Percentiles rank a stretch among this genome's conserved stretches.
These are phyloP conservation scores for Ondatra zibethicus DNA, from an alignment of 2,113 vertebrate genomes.

Conservation along the genomic window DNA sequence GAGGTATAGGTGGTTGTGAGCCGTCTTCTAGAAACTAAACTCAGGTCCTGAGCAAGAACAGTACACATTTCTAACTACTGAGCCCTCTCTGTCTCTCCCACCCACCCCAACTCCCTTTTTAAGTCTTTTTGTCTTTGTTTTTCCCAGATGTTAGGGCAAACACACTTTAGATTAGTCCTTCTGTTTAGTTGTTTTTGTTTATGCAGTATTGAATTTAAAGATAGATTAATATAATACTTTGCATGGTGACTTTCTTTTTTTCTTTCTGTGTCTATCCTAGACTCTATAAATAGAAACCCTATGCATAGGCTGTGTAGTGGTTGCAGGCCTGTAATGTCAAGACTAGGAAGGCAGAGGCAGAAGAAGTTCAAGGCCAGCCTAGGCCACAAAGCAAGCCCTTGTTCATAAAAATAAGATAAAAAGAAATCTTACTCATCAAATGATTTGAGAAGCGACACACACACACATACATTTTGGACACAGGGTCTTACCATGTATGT, in stretches of 20 bases:
- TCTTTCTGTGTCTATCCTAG: background rate
- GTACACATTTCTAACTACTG: background rate
- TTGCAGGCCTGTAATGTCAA: background rate
- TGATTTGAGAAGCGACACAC: background rate
- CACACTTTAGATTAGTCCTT: background rate
- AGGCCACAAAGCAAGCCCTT: background rate
- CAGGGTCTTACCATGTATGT: background rate
- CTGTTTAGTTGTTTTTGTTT: slow-evolving; percentile 47
- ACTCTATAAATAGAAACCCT: background rate
- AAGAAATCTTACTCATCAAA: background rate
- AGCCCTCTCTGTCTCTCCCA: background rate
- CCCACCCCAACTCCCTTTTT: background rate
- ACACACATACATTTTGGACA: background rate
- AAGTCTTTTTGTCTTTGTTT: background rate
- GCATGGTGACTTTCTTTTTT: background rate
- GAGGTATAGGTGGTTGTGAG: background rate
- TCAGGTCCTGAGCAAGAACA: background rate
- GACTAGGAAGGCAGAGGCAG: background rate
- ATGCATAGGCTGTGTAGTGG: background rate
- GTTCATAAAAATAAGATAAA: background rate
- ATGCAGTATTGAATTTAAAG: background rate
- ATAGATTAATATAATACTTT: background rate
- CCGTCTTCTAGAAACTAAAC: background rate
- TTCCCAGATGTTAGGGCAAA: background rate
- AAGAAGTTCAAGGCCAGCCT: background rate